Conservation (phyloP, 64 coral and sea anemone species). For the Porites australiensis region DNA sequence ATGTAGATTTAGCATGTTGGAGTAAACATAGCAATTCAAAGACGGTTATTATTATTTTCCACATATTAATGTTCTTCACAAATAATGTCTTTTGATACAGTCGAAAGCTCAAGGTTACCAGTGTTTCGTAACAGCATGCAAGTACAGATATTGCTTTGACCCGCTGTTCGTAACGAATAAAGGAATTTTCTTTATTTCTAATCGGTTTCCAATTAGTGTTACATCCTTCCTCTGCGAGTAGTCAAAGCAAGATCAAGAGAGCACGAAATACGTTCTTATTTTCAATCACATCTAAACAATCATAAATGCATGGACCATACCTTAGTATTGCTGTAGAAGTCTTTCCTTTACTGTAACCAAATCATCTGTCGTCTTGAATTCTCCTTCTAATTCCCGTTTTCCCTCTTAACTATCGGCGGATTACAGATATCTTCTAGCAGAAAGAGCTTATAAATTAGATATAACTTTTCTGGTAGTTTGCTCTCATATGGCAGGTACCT, state of each 20-base stretch:
- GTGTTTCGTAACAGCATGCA: too few species aligned
- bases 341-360: background rate
- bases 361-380: background rate
- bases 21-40: background rate
- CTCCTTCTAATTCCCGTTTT: background rate
- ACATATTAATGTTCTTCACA: background rate
- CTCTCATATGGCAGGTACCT: constrained; percentile 19
- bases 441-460: constrained; percentile 19
- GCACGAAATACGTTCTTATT: background rate
- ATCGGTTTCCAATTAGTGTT: too few species aligned
- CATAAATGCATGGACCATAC: background rate
- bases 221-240: background rate
- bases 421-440: background rate
- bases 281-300: background rate
- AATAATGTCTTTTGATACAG: too few species aligned
- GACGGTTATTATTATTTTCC: background rate
- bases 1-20: background rate
- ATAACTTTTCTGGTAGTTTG: constrained; percentile 12
- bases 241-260: background rate
- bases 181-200: too few species aligned
- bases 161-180: too few species aligned
- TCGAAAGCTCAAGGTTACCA: too few species aligned
- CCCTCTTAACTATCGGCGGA: background rate
- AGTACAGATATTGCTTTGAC: too few species aligned
- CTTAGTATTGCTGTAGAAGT: background rate